Evolutionary conservation across 2,113 vertebrate species (phyloP).

Genomic region (Paracanthobrama guichenoti): DNA sequence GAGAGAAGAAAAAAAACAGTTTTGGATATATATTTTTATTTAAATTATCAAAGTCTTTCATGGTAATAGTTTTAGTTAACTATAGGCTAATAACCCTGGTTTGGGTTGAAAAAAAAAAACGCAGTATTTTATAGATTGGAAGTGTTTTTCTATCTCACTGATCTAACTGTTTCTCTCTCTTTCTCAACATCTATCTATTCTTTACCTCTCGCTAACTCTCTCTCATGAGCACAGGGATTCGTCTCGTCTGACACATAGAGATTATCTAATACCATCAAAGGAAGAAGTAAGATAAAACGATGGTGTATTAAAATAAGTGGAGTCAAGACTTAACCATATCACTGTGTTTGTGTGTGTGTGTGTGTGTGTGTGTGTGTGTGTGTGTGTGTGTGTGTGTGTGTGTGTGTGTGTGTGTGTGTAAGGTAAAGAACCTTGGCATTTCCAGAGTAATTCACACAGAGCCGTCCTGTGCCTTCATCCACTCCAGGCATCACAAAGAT

Average conservation of each 20-base stretch:
- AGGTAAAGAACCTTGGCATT: constrained; percentile 41
- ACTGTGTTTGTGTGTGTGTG: constrained; percentile 1
- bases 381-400: not conserved
- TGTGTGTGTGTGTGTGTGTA: constrained; percentile 7
- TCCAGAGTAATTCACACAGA: not conserved
- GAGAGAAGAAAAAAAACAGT: no score
- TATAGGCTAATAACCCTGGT: no score
- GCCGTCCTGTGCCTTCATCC: constrained; percentile 51
- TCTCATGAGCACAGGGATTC: constrained; percentile 63
- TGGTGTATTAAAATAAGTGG: constrained; percentile 46
- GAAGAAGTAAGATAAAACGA: constrained; percentile 66
- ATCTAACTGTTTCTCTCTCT: constrained; percentile 71
- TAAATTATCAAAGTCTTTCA: no score
- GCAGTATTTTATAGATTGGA: not conserved
- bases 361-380: not conserved
- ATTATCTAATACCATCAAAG: constrained; percentile 82
- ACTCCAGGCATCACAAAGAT: constrained; percentile 69
- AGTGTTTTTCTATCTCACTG: constrained; percentile 64
- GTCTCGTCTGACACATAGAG: constrained; percentile 75
- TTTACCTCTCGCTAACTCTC: constrained; percentile 67
- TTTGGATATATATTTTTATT: no score
- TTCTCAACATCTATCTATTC: constrained; percentile 67
- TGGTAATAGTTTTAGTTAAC: no score
- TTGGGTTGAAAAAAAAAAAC: not conserved
- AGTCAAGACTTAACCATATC: constrained; percentile 56